Evolutionary conservation across 2,888 invertebrate genomes (phyloP), one percentile per base, ranked within the genome.

Genomic region (Polyploca ridens): DNA sequence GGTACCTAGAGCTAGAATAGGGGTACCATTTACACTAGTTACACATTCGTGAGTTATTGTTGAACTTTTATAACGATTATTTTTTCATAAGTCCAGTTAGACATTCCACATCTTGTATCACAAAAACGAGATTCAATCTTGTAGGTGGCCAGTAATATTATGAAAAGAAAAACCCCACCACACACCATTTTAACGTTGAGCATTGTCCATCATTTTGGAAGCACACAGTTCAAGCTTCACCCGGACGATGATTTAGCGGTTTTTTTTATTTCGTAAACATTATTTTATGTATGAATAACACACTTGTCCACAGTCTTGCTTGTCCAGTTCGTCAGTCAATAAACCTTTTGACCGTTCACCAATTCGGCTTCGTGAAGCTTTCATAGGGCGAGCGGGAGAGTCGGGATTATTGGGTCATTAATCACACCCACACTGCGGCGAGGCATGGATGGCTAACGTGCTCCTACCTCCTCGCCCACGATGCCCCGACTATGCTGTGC

Each of bases 311-410:
- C 78, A 77, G 73, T 83, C 83, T 86, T 77, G 76, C 84, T 82
- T 84, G 83, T 81, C 75, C 82, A 79, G 83, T 79, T 81, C 73
- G 78, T 83, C 86, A 91, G 92, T 90, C 91, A 92, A 91, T 91
- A 92, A 92, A 92, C 93, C 92, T 93, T 91, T 92, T 92, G 93
- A 91, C 94, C 92, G 90, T 83, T 90, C 92, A 92, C 91, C 93
- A 91, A 93, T 90, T 93, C 93, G 89, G 93, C 93, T 93, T 93
- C 93, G 89, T 93, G 93, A 89, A 91, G 91, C 91, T 90, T 89
- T 86, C 90, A 85, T 81, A 84, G 86, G 87, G 86, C 82, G 84
- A 85, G 85, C 87, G 87, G 84, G 79, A 80, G 85, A 81, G 79
- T 83, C 72, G 77, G 92, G 91, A 91, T 93, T 93, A 93, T 92